phyloP scores from a whole-genome alignment of 2,888 invertebrate species.

The Polymixis flavicincta region DNA sequence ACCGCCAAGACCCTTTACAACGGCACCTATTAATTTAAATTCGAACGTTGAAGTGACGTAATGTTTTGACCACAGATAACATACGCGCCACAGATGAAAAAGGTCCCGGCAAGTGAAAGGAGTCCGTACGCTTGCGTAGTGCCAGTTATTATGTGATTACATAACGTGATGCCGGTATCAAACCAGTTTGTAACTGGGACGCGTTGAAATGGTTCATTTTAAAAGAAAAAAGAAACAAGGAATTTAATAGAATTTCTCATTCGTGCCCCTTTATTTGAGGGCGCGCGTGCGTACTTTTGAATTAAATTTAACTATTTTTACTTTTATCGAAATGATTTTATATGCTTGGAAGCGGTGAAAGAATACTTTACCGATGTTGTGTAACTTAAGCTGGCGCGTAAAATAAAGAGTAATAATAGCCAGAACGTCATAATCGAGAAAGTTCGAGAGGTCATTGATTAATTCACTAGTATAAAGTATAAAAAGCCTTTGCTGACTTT shows the following conservation, averaged over 20 bases:
- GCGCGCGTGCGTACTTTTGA: conserved; percentile 30
- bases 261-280: conserved; percentile 25
- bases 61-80: conserved; percentile 63
- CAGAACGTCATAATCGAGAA: conserved; percentile 23
- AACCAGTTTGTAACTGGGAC: conserved; percentile 67
- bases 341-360: conserved; percentile 3
- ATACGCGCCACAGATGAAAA: conserved; percentile 74
- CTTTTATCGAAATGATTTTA: conserved; percentile 2
- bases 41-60: conserved; percentile 50
- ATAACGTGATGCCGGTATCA: conserved; percentile 69
- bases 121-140: conserved; percentile 68
- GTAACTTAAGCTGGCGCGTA: background rate
- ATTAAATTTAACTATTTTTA: conserved; percentile 20
- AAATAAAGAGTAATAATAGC: conserved; percentile 15
- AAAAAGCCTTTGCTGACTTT: conserved; percentile 5
- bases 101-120: conserved; percentile 80
- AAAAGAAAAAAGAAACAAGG: conserved; percentile 50
- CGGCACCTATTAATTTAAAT: conserved; percentile 26
- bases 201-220: conserved; percentile 60
- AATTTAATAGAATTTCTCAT: conserved; percentile 43
- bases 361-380: conserved; percentile 9
- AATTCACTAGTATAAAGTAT: background rate
- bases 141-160: conserved; percentile 71
- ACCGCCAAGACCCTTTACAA: conserved; percentile 35
- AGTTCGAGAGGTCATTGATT: conserved; percentile 28